phyloP scores from a whole-genome alignment of 2,113 vertebrate species.

The Odontophorus gujanensis region DNA sequence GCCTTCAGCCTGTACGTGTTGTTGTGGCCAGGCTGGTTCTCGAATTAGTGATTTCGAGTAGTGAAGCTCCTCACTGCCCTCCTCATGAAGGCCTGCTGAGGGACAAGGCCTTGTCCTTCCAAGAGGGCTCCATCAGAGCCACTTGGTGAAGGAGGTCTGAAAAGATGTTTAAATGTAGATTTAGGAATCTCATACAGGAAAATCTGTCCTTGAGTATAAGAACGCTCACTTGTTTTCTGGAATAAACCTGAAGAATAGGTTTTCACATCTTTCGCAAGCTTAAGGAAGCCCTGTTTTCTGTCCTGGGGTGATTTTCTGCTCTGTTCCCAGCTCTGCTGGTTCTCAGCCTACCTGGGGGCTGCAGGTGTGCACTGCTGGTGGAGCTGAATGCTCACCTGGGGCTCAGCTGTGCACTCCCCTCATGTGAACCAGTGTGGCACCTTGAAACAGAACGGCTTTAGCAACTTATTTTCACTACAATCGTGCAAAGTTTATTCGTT shows the following conservation, averaged over 20 bases:
- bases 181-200: not conserved
- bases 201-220: not conserved
- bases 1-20: not conserved
- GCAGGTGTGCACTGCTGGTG: not conserved
- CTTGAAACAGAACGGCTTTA: not conserved
- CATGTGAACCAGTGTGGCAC: not conserved
- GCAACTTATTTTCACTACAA: not conserved
- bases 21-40: not conserved
- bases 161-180: not conserved
- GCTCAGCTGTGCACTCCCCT: not conserved
- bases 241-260: not conserved
- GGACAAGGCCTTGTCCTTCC: not conserved
- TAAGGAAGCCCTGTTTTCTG: not conserved
- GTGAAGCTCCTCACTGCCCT: not conserved
- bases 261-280: not conserved
- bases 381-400: not conserved
- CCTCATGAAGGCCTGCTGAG: not conserved
- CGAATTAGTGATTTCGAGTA: not conserved
- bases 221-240: not conserved
- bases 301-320: not conserved
- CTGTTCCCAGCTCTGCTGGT: not conserved
- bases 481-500: not conserved
- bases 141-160: accelerated
- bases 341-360: not conserved
- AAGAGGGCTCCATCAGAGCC: not conserved